Conservation (phyloP, 2,113 vertebrate genomes). For the Anthoscopus minutus region DNA sequence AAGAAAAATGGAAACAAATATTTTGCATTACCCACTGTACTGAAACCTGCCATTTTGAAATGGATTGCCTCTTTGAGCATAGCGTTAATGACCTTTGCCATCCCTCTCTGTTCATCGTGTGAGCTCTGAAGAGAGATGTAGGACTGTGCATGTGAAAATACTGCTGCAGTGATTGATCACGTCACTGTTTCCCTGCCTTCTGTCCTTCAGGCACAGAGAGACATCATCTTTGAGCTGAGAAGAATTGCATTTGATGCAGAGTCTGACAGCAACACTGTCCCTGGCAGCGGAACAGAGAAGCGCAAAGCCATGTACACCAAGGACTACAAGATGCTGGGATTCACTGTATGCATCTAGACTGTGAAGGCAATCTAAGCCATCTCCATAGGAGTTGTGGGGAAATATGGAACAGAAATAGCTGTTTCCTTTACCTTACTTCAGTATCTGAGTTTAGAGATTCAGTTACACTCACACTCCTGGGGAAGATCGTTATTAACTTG, state of each 20-base stretch:
- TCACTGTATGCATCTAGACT: slow-evolving; percentile 79
- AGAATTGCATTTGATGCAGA: slow-evolving; percentile 96
- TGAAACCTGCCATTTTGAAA: not conserved
- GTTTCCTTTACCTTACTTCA: not conserved
- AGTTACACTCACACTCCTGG: not conserved
- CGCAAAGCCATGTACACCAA: slow-evolving; percentile 95
- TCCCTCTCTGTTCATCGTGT: not conserved
- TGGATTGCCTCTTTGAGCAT: not conserved
- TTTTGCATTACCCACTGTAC: not conserved
- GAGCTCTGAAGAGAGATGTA: not conserved
- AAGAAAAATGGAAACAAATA: not conserved
- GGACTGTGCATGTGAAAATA: not conserved
- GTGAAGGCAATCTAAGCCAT: not conserved
- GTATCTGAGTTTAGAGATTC: not conserved
- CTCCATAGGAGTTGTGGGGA: not conserved
- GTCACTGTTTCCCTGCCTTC: not conserved
- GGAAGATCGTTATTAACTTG: not conserved
- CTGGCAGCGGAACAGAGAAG: slow-evolving; percentile 84
- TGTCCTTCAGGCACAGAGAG: slow-evolving; percentile 84
- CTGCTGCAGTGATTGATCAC: not conserved
- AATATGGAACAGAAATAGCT: not conserved
- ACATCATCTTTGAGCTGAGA: slow-evolving; percentile 93
- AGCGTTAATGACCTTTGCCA: not conserved
- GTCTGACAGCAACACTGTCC: slow-evolving; percentile 75
- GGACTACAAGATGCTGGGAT: slow-evolving; percentile 98